Evolutionary conservation across 2,113 vertebrate genomes (phyloP), one percentile per base, ranked within the genome.

Genomic region (Nerophis ophidion): DNA sequence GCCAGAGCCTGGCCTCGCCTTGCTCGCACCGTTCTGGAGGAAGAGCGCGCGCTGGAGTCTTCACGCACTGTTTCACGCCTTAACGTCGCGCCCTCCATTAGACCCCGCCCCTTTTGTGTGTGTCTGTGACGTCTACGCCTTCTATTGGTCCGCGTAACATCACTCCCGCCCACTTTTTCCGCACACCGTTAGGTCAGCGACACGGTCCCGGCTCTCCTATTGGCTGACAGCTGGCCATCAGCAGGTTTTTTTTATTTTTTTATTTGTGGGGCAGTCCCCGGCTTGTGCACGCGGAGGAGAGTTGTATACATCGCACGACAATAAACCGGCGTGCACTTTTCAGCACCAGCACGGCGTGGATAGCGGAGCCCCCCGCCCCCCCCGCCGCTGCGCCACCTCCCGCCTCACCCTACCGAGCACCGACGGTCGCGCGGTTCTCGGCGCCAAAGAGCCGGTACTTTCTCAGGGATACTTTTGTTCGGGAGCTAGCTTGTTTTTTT

Each of bases 281-380:
- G 12, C n/a, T 16, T 49, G 63, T 46, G 66, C 79, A 65, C 57
- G 83, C 70, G 76, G 56, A 82, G 66, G 74, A 76, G 67, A 87
- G 86, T 90, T 87, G 90, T 90, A 89, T 90, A 88, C 80, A 61
- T 79, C 74, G 79, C 85, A 83, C 66, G 65, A 68, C 38, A 42
- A 42, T 61, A 38, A 74, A 65, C 70, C 71, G 55, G 72, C 71
- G 86, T 82, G 86, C 86, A 74, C 77, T 72, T 88, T 88, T 88
- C 85, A 91, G 87, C 89, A 86, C 86, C 79, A 87, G 76, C 66
- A 81, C 73, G 77, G 68, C 76, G 81, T 82, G 84, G 83, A 89
- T 75, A 89, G 85, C 86, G 26, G 26, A 70, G 75, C 79, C 78
- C 81, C 66, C 70, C 26, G n/a, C n/a, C n/a, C n/a, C n/a, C n/a